Evolutionary conservation across 2,888 invertebrate species (phyloP), one percentile per base, ranked within the genome.

Genomic region (Lysandra coridon): DNA sequence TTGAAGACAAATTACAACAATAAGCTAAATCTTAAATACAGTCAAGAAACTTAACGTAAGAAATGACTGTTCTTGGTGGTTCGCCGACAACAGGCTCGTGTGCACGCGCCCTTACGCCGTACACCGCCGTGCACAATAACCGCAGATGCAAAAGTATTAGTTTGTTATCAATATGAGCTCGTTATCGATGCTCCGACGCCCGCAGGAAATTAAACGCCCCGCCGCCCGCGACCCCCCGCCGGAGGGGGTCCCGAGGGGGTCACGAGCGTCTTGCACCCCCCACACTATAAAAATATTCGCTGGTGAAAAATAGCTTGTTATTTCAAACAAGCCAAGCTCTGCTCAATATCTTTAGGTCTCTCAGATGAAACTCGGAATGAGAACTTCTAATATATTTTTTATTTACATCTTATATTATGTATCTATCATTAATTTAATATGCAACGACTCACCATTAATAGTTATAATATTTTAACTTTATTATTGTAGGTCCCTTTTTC

Each of bases 121-220:
- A 74, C 44, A 74, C 74, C 74, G 74, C 74, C 44, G 12, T 40
- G 74, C 64, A 69, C 69, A 23, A 69, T 12, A 69, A 37, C 69
- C 69, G 14, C 69, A 69, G 74, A 74, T 44, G 75, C 23, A 49
- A 75, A 75, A 75, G 75, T 75, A 75, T 75, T 53, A 75, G 75
- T 75, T 49, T 75, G 76, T 76, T 57, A 76, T 76, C 76, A 57
- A 75, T 75, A 76, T 57, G 49, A 53, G 76, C 76, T 76, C 76
- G 75, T 75, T 75, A 75, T 74, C 37, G 78, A 37, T 79, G 79
- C 79, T 60, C 14, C 73, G 74, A 74, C 23, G 74, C 73, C 40
- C 60, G 74, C 79, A 79, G 79, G 79, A 79, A 79, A 79, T 79
- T 79, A 79, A 79, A 60, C 44, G 74, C 74, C 74, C 60, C 33